phyloP scores from a whole-genome alignment of 1,140 invertebrate species.

The Pseudomyrmex sp. region DNA sequence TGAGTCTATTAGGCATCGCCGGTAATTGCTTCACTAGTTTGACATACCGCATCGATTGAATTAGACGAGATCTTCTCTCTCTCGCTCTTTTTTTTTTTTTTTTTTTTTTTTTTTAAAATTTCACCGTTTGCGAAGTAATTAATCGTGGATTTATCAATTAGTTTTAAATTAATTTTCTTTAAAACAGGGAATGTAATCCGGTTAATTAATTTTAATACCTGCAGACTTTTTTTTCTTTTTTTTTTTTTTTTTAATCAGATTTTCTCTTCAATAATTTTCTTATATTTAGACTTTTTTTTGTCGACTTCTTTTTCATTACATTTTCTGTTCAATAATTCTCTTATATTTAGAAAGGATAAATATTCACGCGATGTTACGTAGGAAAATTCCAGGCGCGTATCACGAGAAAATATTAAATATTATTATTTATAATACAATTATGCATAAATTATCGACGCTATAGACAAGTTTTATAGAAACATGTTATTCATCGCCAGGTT shows the following conservation, averaged over 20 bases:
- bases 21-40: constrained; percentile 31
- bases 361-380: too few relatives aligned
- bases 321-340: neutral
- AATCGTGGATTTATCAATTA: too few relatives aligned
- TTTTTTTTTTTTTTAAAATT: constrained; percentile 16
- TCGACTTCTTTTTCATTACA: too few relatives aligned
- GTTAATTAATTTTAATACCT: too few relatives aligned
- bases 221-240: too few relatives aligned
- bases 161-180: too few relatives aligned
- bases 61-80: constrained; percentile 2
- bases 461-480: neutral
- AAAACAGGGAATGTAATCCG: too few relatives aligned
- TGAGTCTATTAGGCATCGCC: constrained; percentile 13
- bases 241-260: too few relatives aligned
- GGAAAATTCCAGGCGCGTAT: neutral
- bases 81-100: neutral
- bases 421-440: neutral
- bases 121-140: neutral
- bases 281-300: too few relatives aligned
- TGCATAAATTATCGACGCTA: constrained; percentile 1
- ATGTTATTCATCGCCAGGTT: neutral
- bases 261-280: too few relatives aligned
- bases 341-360: too few relatives aligned
- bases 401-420: too few relatives aligned
- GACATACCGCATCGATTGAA: neutral